Conservation (phyloP, 2,113 vertebrate species). For the Nyctereutes procyonoides region DNA sequence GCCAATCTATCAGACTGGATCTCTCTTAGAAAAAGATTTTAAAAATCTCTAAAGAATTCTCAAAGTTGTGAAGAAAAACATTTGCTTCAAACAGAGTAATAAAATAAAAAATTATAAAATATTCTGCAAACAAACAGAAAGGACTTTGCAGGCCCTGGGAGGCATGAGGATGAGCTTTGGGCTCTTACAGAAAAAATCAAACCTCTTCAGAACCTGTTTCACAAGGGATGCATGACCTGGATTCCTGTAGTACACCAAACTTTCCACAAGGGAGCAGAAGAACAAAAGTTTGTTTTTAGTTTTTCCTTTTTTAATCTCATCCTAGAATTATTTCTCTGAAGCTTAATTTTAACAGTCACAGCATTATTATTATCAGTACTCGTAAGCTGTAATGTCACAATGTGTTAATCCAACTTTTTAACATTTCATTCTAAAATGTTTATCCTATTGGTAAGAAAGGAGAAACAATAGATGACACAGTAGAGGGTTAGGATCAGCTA, state of each 20-base stretch:
- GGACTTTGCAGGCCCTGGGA: background rate
- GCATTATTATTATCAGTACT: background rate
- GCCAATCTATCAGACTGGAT: background rate
- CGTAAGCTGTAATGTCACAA: background rate
- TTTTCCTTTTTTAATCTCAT: background rate
- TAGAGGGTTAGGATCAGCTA: background rate
- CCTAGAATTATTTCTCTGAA: background rate
- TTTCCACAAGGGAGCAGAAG: constrained; percentile 82
- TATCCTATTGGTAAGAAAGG: background rate
- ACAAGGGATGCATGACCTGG: background rate
- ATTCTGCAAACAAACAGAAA: background rate
- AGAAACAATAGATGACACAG: background rate
- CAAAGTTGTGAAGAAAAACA: background rate
- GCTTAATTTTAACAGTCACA: constrained; percentile 2
- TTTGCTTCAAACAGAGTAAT: background rate
- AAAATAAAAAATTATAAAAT: background rate
- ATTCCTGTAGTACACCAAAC: background rate
- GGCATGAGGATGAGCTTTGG: background rate
- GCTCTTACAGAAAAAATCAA: background rate
- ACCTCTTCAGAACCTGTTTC: background rate
- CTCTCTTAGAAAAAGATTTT: background rate
- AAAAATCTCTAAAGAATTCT: background rate
- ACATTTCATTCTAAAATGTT: background rate
- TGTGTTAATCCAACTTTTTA: background rate
- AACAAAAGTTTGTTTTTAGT: background rate